Evolutionary conservation across 2,113 vertebrate genomes (phyloP), one percentile per base, ranked within the genome.

Genomic region (Cinclus mexicanus): DNA sequence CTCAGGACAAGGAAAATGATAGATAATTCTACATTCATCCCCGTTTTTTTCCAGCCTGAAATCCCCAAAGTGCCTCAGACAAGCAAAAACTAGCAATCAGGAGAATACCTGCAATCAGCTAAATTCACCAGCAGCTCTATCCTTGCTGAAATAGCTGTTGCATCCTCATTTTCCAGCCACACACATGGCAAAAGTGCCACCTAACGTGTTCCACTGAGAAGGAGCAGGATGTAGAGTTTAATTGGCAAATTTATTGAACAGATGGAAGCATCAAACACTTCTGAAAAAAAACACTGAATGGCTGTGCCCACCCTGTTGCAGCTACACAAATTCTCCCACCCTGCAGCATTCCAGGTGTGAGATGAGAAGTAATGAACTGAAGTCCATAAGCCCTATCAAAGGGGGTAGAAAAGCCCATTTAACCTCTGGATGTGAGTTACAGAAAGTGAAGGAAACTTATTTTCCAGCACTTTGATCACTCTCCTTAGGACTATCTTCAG

Each of bases 251-350:
- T 82, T 4, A 33, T 1, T 44, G 23, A 17, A 20, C 1, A 60
- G n/a, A 23, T 8, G 16, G 63, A 64, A 57, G 46, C 31, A 41
- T 2, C 44, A 31, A 31, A 44, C 19, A 2, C 5, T 47, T 13
- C 2, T 3, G 7, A 35, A 39, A 37, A 28, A 21, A 25, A 56
- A 8, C 39, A 8, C 11, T 1, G 6, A 60, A 8, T 2, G 24
- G n/a, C 61, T 69, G 10, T 2, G 46, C 37, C 70, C 33, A 18
- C 3, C 28, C 83, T 68, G 39, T 17, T 28, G 23, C 84, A 24
- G 18, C 3, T 12, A 9, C 65, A 49, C n/a, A 10, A 37, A 35
- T 4, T 11, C 16, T 20, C 14, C 44, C 19, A 2, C 47, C 12
- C 82, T 14, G 25, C 67, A 57, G 35, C 22, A 14, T 41, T 6